Conservation (phyloP, 1,140 invertebrate species). For the Apis laboriosa region DNA sequence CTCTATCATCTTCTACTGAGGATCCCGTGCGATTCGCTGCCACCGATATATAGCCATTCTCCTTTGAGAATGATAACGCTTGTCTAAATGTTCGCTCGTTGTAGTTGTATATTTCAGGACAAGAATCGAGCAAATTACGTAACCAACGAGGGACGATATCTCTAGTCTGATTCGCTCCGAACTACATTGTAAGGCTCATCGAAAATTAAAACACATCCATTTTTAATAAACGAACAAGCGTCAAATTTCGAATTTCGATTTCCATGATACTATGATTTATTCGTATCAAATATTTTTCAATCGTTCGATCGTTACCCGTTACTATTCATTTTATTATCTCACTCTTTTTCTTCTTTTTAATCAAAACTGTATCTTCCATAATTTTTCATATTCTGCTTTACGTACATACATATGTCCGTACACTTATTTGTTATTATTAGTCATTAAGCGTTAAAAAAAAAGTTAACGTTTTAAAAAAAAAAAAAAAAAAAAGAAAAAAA, state of each 20-base stretch:
- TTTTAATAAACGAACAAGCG: not conserved
- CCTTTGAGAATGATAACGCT: constrained; percentile 67
- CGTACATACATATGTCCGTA: too few relatives aligned
- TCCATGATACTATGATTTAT: not conserved
- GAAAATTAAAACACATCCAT: constrained; percentile 37
- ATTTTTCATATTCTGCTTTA: not conserved
- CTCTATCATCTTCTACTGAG: constrained; percentile 76
- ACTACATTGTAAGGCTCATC: constrained; percentile 13
- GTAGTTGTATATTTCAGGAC: constrained; percentile 59
- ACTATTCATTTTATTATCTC: not conserved
- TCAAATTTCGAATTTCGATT: not conserved
- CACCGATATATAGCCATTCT: constrained; percentile 64
- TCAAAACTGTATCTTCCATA: not conserved
- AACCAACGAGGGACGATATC: constrained; percentile 55
- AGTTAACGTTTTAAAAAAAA: not conserved
- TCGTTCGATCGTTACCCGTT: not conserved
- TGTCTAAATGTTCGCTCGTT: constrained; percentile 51
- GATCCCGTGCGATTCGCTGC: constrained; percentile 50
- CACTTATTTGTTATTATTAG: not conserved
- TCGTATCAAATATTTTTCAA: not conserved
- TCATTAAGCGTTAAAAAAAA: too few relatives aligned
- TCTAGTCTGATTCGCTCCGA: constrained; percentile 40
- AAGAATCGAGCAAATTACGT: constrained; percentile 65
- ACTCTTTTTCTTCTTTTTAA: not conserved
- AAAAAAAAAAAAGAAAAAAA: not conserved